Evolutionary conservation across 2,888 invertebrate genomes (phyloP).

Genomic region (Ophion ellenae): DNA sequence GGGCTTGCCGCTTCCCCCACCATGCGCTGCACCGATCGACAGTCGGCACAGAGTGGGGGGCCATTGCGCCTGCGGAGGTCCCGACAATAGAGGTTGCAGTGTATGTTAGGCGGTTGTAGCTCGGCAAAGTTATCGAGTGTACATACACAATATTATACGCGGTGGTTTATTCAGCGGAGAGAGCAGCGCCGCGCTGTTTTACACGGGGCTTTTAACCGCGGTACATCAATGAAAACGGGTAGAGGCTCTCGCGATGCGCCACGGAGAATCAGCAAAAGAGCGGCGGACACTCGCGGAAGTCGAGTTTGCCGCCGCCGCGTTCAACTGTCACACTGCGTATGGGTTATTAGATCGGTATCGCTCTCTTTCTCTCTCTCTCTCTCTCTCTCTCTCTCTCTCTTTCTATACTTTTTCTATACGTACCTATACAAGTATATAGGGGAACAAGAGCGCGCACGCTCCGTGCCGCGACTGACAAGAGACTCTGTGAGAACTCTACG

Average conservation of each 20-base stretch:
- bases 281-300: constrained; percentile 68
- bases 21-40: too few species aligned
- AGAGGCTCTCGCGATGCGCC: not conserved
- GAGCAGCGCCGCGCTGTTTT: not conserved
- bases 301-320: constrained; percentile 46
- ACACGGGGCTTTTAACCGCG: not conserved
- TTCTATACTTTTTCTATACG: not conserved
- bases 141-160: not conserved
- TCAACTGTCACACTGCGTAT: constrained; percentile 70
- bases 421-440: not conserved
- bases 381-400: not conserved
- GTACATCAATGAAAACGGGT: not conserved
- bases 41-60: too few species aligned
- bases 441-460: not conserved
- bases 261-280: not conserved
- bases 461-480: constrained; percentile 46
- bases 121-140: not conserved
- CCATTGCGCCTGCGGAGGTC: too few species aligned
- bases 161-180: not conserved
- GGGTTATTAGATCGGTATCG: constrained; percentile 73
- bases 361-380: constrained; percentile 38
- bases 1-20: too few species aligned
- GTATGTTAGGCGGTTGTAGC: too few species aligned
- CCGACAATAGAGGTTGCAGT: too few species aligned
- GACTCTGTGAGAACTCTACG: constrained; percentile 66